Evolutionary conservation across 2,113 vertebrate species (phyloP).

Genomic region (Hystrix brachyura): DNA sequence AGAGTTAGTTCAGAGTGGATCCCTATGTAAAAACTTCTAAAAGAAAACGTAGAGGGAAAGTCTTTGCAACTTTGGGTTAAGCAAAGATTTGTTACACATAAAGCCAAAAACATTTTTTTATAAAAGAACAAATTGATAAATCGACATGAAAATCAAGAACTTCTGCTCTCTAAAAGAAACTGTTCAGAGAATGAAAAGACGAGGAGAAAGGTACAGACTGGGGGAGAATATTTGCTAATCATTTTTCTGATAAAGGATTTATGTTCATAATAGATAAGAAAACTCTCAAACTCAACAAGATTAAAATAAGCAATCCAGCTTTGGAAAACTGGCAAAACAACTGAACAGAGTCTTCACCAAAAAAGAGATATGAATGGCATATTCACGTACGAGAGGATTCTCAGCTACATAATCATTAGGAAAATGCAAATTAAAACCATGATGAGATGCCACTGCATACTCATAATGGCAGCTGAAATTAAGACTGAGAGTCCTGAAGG

Average conservation of each 20-base stretch:
- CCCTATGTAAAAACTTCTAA: background rate
- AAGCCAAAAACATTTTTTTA: conserved; percentile 29
- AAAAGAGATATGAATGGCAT: background rate
- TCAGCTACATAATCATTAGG: background rate
- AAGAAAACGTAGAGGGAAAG: conserved; percentile 23
- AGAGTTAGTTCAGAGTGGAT: conserved; percentile 1
- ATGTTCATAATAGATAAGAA: background rate
- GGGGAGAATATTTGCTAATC: background rate
- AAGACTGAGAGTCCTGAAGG: background rate
- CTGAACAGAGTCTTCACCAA: background rate
- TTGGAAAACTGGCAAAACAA: background rate
- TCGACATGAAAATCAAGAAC: conserved; percentile 4
- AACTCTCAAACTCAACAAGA: background rate
- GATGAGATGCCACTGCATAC: background rate
- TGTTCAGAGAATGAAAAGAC: background rate
- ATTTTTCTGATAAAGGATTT: background rate
- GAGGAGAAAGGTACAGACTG: background rate
- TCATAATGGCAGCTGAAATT: background rate
- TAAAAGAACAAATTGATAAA: conserved; percentile 12
- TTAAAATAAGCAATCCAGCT: background rate
- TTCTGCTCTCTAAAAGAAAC: conserved; percentile 7
- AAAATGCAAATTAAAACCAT: background rate
- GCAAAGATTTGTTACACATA: conserved; percentile 4
- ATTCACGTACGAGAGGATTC: background rate
- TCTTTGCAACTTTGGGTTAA: background rate